A percentile compares a stretch with the other conserved stretches of the same genome.
These are phyloP conservation scores for Montipora sp. DNA, from an alignment of 64 coral and sea anemone species.

Conservation along the genomic window DNA sequence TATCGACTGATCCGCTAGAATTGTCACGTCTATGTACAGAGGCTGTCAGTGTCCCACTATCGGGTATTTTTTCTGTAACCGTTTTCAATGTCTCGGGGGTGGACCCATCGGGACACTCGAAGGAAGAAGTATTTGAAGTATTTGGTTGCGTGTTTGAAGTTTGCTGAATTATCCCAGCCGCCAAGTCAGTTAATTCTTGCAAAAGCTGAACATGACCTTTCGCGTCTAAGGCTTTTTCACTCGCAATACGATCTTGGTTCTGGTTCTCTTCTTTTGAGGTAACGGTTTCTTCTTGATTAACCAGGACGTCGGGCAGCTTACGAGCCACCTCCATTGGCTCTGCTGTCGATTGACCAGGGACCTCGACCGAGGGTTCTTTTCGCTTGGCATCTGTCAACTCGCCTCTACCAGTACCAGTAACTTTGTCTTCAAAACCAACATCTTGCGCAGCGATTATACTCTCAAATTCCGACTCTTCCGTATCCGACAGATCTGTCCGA, in stretches of 20 bases:
- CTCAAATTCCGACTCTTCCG: neutral
- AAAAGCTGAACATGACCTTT: neutral
- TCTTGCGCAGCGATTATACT: neutral
- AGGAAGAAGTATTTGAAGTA: neutral
- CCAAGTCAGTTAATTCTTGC: neutral
- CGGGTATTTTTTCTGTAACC: neutral
- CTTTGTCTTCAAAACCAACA: neutral
- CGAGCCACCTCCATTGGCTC: neutral
- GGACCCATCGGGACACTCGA: neutral
- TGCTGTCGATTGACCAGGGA: neutral
- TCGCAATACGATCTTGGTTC: neutral
- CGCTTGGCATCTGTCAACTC: neutral
- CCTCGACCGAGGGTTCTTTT: neutral
- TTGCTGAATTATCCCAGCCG: neutral
- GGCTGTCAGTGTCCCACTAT: neutral
- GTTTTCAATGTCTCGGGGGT: neutral
- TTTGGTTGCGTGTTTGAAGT: neutral
- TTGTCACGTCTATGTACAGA: constrained; percentile 48
- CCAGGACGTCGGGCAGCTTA: neutral
- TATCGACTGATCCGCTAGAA: constrained; percentile 79
- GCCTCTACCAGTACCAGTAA: neutral
- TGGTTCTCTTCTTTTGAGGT: neutral
- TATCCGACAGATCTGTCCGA: constrained; percentile 18
- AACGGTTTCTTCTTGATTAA: neutral
- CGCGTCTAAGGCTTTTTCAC: neutral